Evolutionary conservation across 2,888 invertebrate species (phyloP).

Genomic region (Ennomos quercinarius): DNA sequence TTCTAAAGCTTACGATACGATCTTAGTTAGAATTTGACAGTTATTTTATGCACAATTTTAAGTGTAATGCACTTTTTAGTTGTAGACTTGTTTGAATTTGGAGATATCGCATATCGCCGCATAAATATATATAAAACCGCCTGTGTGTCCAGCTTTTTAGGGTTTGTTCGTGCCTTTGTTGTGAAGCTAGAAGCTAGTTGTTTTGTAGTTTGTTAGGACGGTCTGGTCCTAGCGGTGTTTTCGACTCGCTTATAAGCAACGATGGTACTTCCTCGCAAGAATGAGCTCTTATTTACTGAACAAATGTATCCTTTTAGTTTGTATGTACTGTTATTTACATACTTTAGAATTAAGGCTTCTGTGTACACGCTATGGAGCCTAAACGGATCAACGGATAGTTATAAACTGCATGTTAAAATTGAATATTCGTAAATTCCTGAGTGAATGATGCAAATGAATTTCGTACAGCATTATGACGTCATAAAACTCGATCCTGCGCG

Average conservation of each 20-base stretch:
- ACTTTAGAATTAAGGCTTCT: conserved; percentile 18
- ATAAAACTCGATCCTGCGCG: neutral
- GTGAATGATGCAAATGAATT: no score
- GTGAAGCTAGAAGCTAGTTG: conserved; percentile 44
- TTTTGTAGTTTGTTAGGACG: conserved; percentile 45
- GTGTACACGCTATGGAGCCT: conserved; percentile 5
- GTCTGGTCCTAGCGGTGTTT: conserved; percentile 45
- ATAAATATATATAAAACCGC: conserved; percentile 14
- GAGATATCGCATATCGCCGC: conserved; percentile 9
- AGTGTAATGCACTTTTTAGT: neutral
- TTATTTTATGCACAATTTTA: conserved; percentile 7
- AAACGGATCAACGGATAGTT: no score
- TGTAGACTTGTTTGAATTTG: neutral
- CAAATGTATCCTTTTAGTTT: conserved; percentile 55
- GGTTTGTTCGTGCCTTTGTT: conserved; percentile 44
- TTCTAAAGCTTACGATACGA: neutral
- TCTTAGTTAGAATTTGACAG: neutral
- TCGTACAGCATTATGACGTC: neutral
- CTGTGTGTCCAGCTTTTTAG: conserved; percentile 39
- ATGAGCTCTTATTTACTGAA: conserved; percentile 64
- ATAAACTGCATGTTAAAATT: no score
- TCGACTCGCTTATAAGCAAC: conserved; percentile 47
- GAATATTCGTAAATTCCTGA: no score
- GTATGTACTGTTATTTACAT: conserved; percentile 56
- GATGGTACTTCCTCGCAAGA: conserved; percentile 65